Conservation (phyloP, 2,113 vertebrate species). For the Halcyon malimbica region DNA sequence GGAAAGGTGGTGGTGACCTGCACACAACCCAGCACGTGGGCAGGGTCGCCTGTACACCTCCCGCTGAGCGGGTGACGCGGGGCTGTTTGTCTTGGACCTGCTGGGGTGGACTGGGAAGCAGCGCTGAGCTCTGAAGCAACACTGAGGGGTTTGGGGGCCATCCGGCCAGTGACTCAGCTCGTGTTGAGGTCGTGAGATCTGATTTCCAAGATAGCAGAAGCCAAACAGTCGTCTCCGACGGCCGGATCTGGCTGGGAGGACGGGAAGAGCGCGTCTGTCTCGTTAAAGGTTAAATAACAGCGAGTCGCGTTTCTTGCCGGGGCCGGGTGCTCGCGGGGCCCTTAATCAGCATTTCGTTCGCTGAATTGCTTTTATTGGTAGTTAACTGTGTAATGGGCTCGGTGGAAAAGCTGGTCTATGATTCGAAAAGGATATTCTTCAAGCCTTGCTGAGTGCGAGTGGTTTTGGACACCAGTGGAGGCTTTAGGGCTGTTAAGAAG, state of each 20-base stretch:
- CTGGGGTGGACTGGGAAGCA: background rate
- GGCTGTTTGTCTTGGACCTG: background rate
- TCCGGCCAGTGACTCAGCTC: background rate
- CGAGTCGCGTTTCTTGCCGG: background rate
- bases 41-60: background rate
- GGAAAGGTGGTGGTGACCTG: background rate
- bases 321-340: background rate
- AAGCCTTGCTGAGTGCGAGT: conserved; percentile 24
- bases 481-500: conserved; percentile 40
- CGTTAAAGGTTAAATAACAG: background rate
- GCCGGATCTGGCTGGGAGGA: background rate
- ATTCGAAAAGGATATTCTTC: conserved; percentile 52
- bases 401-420: conserved; percentile 33
- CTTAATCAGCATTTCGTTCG: conserved; percentile 35
- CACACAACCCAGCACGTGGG: fast-evolving
- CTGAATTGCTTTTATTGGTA: conserved; percentile 45
- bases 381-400: conserved; percentile 29
- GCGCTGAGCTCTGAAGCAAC: conserved; percentile 18
- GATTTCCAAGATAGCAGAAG: background rate
- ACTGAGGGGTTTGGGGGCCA: background rate
- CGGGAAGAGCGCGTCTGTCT: background rate
- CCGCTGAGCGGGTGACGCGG: background rate
- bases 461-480: conserved; percentile 44
- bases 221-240: background rate
- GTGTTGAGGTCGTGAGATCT: background rate